phyloP scores from a whole-genome alignment of 2,797 vertebrate species.

The Thalassophryne amazonica region DNA sequence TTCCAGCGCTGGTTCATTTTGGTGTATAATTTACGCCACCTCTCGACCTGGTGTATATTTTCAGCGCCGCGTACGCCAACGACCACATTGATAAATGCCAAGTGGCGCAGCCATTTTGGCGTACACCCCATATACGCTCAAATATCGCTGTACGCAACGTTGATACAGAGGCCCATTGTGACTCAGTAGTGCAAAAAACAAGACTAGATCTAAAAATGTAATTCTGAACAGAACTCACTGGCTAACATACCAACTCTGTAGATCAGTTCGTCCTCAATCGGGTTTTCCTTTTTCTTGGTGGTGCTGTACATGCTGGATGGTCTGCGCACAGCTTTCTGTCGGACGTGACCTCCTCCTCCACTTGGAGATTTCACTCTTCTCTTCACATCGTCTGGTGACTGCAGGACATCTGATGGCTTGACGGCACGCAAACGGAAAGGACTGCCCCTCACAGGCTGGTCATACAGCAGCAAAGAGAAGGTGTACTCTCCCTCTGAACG shows the following conservation, averaged over 20 bases:
- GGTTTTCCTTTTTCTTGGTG: constrained; percentile 95
- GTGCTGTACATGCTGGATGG: constrained; percentile 98
- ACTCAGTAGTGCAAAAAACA: too few species aligned
- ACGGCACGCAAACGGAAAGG: constrained; percentile 86
- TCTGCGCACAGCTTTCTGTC: constrained; percentile 91
- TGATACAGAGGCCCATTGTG: too few species aligned
- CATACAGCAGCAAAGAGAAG: constrained; percentile 86
- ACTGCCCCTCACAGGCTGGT: constrained; percentile 87
- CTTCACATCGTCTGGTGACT: constrained; percentile 91
- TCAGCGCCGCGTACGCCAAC: too few species aligned
- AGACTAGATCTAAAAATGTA: too few species aligned
- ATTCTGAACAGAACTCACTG: neutral
- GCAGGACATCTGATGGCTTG: constrained; percentile 85
- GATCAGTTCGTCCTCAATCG: constrained; percentile 95
- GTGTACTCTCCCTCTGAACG: constrained; percentile 85
- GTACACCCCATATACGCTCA: too few species aligned
- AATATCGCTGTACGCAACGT: too few species aligned
- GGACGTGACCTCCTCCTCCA: constrained; percentile 88
- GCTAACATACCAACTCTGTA: constrained; percentile 87
- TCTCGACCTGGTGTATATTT: too few species aligned
- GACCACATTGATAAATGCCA: too few species aligned
- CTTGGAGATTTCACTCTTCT: constrained; percentile 92
- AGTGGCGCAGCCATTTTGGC: too few species aligned
- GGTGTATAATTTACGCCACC: too few species aligned
- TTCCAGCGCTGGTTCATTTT: too few species aligned